Percentiles rank a stretch among this genome's conserved stretches.
These are phyloP conservation scores for Lophius piscatorius DNA, from an alignment of 2,113 vertebrate genomes.

Conservation along the genomic window DNA sequence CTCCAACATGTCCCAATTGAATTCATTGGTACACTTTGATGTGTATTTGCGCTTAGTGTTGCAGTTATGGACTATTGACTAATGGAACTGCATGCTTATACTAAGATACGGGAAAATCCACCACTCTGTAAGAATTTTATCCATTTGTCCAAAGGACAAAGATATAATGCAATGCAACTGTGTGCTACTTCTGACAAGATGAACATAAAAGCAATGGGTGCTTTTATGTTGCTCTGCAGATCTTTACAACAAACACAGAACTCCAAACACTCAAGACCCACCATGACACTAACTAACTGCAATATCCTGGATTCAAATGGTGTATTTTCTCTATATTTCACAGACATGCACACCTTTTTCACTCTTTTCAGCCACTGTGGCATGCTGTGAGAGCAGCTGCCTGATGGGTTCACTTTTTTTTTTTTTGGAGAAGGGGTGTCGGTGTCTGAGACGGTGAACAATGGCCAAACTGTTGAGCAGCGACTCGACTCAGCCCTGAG, in stretches of 20 bases:
- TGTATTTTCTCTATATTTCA: neutral
- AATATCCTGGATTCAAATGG: slow-evolving; percentile 9
- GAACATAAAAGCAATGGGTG: too few relatives aligned
- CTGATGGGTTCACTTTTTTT: slow-evolving; percentile 41
- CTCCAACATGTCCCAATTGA: too few relatives aligned
- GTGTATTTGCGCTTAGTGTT: too few relatives aligned
- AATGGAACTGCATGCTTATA: too few relatives aligned
- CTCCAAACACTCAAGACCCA: neutral
- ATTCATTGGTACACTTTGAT: too few relatives aligned
- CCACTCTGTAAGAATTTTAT: too few relatives aligned
- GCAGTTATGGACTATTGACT: too few relatives aligned
- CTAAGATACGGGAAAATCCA: too few relatives aligned
- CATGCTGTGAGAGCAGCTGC: slow-evolving; percentile 42
- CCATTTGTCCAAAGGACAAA: too few relatives aligned
- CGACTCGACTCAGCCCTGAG: slow-evolving; percentile 61
- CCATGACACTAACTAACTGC: slow-evolving; percentile 1
- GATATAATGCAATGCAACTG: neutral
- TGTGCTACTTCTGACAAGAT: neutral
- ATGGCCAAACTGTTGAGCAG: slow-evolving; percentile 76
- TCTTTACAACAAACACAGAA: slow-evolving; percentile 2
- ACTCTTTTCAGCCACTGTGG: slow-evolving; percentile 16
- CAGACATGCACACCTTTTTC: slow-evolving; percentile 33
- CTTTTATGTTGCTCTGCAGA: neutral
- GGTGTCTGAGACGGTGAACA: slow-evolving; percentile 70
- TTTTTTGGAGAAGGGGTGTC: slow-evolving; percentile 22